Percentiles rank a stretch among this genome's conserved stretches.
These are phyloP conservation scores for Pygathrix nemaeus DNA, from an alignment of 2,113 vertebrate genomes.

Conservation along the genomic window DNA sequence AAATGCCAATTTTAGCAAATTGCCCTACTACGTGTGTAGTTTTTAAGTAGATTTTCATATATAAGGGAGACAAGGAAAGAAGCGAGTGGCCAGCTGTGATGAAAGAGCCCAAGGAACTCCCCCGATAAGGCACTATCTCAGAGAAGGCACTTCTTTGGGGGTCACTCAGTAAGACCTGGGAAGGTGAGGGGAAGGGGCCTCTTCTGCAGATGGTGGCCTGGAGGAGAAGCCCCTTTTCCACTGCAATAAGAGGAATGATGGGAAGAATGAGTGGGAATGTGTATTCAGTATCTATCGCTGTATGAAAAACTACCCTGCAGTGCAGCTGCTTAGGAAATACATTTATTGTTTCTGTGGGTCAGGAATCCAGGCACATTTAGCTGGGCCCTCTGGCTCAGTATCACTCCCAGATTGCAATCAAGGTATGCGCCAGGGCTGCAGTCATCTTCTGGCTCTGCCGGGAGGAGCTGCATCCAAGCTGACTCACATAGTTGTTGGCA, in stretches of 20 bases:
- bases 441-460: neutral
- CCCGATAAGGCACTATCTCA: neutral
- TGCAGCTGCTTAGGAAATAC: neutral
- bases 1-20: neutral
- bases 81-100: fast-evolving
- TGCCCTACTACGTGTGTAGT: neutral
- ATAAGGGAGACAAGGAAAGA: neutral
- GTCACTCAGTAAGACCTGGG: neutral
- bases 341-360: neutral
- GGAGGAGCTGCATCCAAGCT: neutral
- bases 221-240: neutral
- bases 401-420: constrained; percentile 2
- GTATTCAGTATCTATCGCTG: neutral
- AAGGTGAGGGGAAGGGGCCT: neutral
- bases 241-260: neutral
- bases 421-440: neutral
- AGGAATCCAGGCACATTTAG: neutral
- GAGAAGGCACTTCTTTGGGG: neutral
- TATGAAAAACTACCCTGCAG: neutral
- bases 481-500: neutral
- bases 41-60: neutral
- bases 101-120: neutral
- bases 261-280: neutral
- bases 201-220: too few relatives aligned
- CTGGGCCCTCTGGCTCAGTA: neutral